These are phyloP conservation scores for Zaprionus taronus DNA, from an alignment of 1,140 invertebrate genomes.

Conservation along the genomic window DNA sequence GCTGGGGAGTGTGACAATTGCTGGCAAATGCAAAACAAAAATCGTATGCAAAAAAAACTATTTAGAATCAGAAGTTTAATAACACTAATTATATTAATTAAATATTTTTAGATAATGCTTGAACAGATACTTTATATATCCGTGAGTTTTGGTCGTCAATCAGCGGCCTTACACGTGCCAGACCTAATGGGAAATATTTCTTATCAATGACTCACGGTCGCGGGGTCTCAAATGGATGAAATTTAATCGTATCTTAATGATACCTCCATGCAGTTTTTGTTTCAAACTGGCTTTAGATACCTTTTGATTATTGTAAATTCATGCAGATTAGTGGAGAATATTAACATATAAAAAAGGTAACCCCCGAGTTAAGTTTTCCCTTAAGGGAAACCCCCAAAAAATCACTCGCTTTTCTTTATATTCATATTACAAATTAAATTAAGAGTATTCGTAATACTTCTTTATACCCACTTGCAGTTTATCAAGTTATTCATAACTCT, in stretches of 20 bases:
- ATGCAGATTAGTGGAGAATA: background rate
- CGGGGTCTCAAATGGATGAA: background rate
- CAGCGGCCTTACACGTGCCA: constrained; percentile 5
- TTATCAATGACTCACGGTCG: background rate
- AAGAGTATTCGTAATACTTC: background rate
- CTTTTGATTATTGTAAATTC: background rate
- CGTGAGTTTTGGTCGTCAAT: background rate
- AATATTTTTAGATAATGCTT: constrained; percentile 25
- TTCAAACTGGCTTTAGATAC: background rate
- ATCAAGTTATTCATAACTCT: background rate
- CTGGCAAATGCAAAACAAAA: constrained; percentile 25
- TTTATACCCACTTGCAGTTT: background rate
- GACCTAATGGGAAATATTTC: background rate
- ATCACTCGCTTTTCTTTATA: background rate
- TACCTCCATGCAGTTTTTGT: background rate
- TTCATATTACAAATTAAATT: no score
- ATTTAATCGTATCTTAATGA: background rate
- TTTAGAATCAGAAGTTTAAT: constrained; percentile 61
- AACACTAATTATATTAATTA: constrained; percentile 59
- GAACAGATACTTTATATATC: background rate
- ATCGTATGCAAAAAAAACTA: constrained; percentile 19
- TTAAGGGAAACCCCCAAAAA: background rate
- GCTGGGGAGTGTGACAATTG: constrained; percentile 51
- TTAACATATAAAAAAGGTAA: background rate
- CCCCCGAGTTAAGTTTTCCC: background rate